Percentiles rank a stretch among this genome's conserved stretches.
Evolutionary conservation across 2,888 invertebrate species (phyloP).

Genomic region (Gastracanthus pulcherrimus): DNA sequence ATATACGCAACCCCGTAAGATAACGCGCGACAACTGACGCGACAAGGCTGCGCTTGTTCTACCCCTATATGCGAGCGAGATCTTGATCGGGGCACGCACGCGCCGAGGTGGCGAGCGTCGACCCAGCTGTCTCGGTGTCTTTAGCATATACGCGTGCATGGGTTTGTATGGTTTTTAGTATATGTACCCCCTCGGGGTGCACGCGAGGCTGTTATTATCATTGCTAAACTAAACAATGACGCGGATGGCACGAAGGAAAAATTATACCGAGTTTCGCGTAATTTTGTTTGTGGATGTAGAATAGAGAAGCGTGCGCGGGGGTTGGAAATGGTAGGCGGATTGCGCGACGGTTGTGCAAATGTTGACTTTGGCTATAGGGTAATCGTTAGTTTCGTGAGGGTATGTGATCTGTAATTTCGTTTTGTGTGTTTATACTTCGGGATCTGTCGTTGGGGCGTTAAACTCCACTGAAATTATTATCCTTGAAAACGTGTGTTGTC

Average conservation of each 20-base stretch:
- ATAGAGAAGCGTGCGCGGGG: not conserved
- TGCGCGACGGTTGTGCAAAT: not conserved
- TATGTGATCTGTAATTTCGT: not conserved
- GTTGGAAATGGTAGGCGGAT: not conserved
- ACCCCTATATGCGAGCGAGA: not conserved
- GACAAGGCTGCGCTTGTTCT: not conserved
- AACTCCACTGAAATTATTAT: no score
- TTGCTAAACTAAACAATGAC: slow-evolving; percentile 5
- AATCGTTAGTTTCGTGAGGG: not conserved
- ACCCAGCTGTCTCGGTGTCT: slow-evolving; percentile 2
- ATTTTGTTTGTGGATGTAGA: not conserved
- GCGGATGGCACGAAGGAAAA: no score
- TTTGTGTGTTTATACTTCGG: no score
- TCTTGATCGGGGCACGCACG: slow-evolving; percentile 17
- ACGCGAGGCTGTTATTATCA: not conserved
- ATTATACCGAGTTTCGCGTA: not conserved
- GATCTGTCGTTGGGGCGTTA: no score
- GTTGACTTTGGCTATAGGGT: not conserved
- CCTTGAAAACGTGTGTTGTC: no score
- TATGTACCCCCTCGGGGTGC: not conserved
- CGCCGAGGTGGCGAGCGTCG: no score
- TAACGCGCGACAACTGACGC: slow-evolving; percentile 2
- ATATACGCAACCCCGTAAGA: no score
- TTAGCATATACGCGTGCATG: no score
- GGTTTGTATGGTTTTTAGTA: no score